Conservation (phyloP, 2,113 vertebrate genomes). For the Channa argus region DNA sequence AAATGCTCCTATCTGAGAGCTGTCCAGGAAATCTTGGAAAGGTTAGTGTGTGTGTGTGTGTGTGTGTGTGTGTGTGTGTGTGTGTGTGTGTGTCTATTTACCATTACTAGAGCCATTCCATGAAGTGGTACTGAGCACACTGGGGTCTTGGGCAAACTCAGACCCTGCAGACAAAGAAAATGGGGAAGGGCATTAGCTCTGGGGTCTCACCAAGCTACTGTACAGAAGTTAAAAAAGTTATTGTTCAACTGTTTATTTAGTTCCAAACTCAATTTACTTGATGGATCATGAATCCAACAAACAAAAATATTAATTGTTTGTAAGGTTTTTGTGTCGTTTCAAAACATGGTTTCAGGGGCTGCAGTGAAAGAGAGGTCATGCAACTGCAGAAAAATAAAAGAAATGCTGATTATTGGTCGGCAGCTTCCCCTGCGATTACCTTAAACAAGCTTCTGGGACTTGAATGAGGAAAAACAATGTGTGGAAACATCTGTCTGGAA, state of each 20-base stretch:
- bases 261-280: not conserved
- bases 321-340: not conserved
- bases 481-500: not conserved
- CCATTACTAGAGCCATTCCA: slow-evolving; percentile 92
- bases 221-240: not conserved
- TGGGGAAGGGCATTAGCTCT: slow-evolving; percentile 35
- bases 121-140: slow-evolving; percentile 86
- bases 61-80: not conserved
- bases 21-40: too few species aligned
- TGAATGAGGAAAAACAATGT: not conserved
- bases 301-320: too few species aligned
- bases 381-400: not conserved
- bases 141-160: slow-evolving; percentile 86
- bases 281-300: not conserved
- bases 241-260: not conserved
- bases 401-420: too few species aligned
- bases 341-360: too few species aligned
- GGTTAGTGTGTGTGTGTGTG: too few species aligned
- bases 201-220: too few species aligned
- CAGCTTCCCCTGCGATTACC: not conserved
- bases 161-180: slow-evolving; percentile 84
- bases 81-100: slow-evolving; percentile 69
- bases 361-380: not conserved
- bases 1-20: too few species aligned
- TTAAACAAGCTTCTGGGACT: not conserved